Conservation (phyloP, 2,113 vertebrate species). For the human (Homo sapiens) region DNA sequence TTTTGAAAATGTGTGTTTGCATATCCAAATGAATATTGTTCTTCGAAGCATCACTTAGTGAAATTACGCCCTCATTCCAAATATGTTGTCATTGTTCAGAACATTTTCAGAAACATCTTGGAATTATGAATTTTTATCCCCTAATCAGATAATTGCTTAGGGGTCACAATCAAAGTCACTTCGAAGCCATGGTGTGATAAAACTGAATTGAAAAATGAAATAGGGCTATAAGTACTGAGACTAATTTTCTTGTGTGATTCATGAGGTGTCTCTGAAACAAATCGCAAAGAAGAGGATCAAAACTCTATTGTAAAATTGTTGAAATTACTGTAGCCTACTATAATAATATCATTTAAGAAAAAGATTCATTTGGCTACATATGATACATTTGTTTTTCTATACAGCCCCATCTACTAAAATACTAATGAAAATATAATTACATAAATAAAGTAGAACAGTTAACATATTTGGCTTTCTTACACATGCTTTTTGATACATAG, state of each 20-base stretch:
- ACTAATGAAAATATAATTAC: conserved; percentile 23
- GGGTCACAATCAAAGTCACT: not conserved
- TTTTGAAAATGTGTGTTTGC: not conserved
- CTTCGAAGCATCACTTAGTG: not conserved
- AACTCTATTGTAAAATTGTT: not conserved
- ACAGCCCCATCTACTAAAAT: not conserved
- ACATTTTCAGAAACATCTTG: not conserved
- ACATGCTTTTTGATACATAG: conserved; percentile 41
- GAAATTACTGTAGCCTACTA: not conserved
- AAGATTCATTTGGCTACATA: not conserved
- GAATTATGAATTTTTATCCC: not conserved
- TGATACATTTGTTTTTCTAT: not conserved
- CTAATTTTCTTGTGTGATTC: not conserved
- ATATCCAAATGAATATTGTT: conserved; percentile 3
- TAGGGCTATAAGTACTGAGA: not conserved
- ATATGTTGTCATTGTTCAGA: not conserved
- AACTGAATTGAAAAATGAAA: conserved; percentile 42
- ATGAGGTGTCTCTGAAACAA: not conserved
- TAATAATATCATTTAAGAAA: conserved; percentile 38
- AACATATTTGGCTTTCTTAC: conserved; percentile 23
- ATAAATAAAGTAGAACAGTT: conserved; percentile 46
- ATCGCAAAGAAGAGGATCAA: not conserved
- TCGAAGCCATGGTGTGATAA: not conserved
- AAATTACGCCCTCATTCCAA: not conserved
- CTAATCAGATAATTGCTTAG: not conserved